Evolutionary conservation across 2,888 invertebrate genomes (phyloP).

Genomic region (Saturnia japonica): DNA sequence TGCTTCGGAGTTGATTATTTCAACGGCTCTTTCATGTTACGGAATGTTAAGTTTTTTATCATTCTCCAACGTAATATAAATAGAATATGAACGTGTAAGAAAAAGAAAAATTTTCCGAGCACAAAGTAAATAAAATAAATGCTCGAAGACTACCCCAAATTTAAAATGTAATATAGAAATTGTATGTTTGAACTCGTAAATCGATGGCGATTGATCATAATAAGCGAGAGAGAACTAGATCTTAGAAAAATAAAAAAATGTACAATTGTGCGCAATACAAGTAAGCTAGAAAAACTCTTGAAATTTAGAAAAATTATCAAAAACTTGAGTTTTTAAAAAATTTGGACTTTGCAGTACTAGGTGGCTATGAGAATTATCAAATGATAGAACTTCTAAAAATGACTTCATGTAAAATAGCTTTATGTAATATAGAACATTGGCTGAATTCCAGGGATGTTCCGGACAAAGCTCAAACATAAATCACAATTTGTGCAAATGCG

Average conservation of each 20-base stretch:
- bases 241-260: too few species aligned
- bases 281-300: too few species aligned
- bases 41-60: neutral
- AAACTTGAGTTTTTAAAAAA: neutral
- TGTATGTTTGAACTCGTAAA: neutral
- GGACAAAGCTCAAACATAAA: slow-evolving; percentile 52
- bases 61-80: neutral
- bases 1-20: neutral
- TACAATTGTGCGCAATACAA: too few species aligned
- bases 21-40: neutral
- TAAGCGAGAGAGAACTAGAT: too few species aligned
- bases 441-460: slow-evolving; percentile 41
- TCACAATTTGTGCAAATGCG: slow-evolving; percentile 45
- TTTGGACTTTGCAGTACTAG: neutral
- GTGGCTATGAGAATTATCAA: neutral
- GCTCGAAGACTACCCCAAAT: neutral
- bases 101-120: neutral
- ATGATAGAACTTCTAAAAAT: neutral
- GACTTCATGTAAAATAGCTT: slow-evolving; percentile 19
- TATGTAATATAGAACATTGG: slow-evolving; percentile 35
- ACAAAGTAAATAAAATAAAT: neutral
- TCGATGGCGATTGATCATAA: neutral
- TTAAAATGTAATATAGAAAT: too few species aligned
- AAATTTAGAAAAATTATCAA: neutral
- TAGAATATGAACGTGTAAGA: neutral